These are phyloP conservation scores for Dastarcus helophoroides DNA, from an alignment of 2,888 invertebrate species.

Conservation along the genomic window DNA sequence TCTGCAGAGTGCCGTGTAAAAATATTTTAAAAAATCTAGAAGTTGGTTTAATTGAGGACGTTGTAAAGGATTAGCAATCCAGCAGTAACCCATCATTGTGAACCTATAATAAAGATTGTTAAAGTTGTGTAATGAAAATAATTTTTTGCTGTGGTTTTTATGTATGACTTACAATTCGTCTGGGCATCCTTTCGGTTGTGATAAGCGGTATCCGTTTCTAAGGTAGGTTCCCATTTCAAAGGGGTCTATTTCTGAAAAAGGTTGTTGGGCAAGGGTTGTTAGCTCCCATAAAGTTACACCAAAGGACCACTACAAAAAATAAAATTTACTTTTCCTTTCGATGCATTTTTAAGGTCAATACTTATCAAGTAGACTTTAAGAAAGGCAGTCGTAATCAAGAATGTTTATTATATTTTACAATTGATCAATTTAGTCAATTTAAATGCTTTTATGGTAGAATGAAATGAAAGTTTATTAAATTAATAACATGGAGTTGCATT, in stretches of 20 bases:
- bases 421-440: too few species aligned
- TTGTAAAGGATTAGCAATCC: slow-evolving; percentile 52
- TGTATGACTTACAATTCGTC: slow-evolving; percentile 93
- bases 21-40: slow-evolving; percentile 59
- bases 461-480: too few species aligned
- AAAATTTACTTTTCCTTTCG: too few species aligned
- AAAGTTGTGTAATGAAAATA: slow-evolving; percentile 6
- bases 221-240: slow-evolving; percentile 83
- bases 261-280: slow-evolving; percentile 80
- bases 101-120: slow-evolving; percentile 40
- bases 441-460: too few species aligned
- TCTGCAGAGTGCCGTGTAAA: slow-evolving; percentile 57
- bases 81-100: slow-evolving; percentile 65
- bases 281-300: slow-evolving; percentile 94
- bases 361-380: too few species aligned
- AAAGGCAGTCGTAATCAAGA: too few species aligned
- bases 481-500: too few species aligned
- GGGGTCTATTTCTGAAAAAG: slow-evolving; percentile 83
- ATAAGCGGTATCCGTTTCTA: slow-evolving; percentile 77
- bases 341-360: too few species aligned
- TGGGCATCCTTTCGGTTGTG: slow-evolving; percentile 88
- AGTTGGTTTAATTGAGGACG: slow-evolving; percentile 60
- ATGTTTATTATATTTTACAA: too few species aligned
- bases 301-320: slow-evolving; percentile 68
- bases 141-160: slow-evolving; percentile 10